phyloP scores from a whole-genome alignment of 2,113 vertebrate genomes.

The Nycticorax nycticorax region DNA sequence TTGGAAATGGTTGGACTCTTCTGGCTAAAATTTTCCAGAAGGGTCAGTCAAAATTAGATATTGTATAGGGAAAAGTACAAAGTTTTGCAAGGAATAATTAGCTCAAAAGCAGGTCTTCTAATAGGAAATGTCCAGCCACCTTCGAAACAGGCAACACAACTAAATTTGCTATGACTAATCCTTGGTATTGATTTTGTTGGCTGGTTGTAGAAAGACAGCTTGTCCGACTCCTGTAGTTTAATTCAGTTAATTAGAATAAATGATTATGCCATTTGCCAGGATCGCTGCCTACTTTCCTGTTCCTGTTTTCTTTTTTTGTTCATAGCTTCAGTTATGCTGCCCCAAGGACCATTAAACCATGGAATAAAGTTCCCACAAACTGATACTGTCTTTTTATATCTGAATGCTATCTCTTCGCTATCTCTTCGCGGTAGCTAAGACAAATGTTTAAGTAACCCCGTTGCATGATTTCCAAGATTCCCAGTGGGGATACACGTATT shows the following conservation, averaged over 20 bases:
- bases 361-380: neutral
- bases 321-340: neutral
- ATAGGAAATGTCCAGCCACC: neutral
- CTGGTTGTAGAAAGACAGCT: neutral
- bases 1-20: neutral
- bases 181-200: slow-evolving; percentile 42
- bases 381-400: neutral
- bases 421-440: neutral
- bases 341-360: neutral
- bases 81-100: neutral
- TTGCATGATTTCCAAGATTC: neutral
- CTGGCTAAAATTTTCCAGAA: neutral
- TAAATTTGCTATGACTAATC: slow-evolving; percentile 22
- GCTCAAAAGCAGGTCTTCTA: neutral
- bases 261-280: neutral
- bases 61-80: neutral
- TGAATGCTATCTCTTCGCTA: neutral
- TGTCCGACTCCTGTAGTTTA: slow-evolving; percentile 17
- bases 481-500: neutral
- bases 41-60: neutral
- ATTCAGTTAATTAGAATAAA: slow-evolving; percentile 24
- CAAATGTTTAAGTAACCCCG: neutral
- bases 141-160: neutral
- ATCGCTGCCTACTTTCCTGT: neutral
- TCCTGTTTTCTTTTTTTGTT: neutral